Percentiles rank a stretch among this genome's conserved stretches.
Evolutionary conservation across 2,797 vertebrate genomes (phyloP).

Genomic region (Valencia hispanica): DNA sequence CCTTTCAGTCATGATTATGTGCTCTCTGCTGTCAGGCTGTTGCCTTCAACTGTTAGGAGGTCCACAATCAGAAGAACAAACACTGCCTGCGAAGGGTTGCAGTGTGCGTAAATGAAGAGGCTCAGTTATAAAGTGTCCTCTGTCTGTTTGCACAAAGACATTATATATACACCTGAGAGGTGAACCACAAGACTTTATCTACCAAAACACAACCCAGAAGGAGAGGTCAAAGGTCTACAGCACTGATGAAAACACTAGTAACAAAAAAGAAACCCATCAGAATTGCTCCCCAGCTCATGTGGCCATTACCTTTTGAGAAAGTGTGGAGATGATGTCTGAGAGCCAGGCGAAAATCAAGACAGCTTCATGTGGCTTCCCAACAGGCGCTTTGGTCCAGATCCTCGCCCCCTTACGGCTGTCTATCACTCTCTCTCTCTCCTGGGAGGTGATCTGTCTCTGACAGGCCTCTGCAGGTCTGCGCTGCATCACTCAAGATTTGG

Average conservation of each 20-base stretch:
- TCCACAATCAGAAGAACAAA: background rate
- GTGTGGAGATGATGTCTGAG: slow-evolving; percentile 11
- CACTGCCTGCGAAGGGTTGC: background rate
- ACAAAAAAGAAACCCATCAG: too few species aligned
- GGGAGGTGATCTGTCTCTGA: slow-evolving; percentile 19
- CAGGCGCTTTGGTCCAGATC: slow-evolving; percentile 26
- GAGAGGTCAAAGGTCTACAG: background rate
- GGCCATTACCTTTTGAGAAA: background rate
- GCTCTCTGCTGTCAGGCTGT: slow-evolving; percentile 3
- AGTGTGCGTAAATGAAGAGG: too few species aligned
- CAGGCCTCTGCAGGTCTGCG: slow-evolving; percentile 12
- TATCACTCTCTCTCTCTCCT: slow-evolving; percentile 21
- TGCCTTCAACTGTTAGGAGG: slow-evolving; percentile 19
- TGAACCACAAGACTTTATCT: background rate
- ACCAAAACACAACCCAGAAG: background rate
- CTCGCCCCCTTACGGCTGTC: slow-evolving; percentile 15
- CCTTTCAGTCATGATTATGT: background rate
- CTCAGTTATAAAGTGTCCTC: background rate
- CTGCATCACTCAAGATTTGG: slow-evolving; percentile 11
- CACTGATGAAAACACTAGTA: background rate
- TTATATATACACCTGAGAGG: background rate
- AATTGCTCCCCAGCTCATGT: background rate
- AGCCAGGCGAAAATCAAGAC: slow-evolving; percentile 14
- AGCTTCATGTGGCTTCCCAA: slow-evolving; percentile 15
- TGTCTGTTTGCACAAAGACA: background rate